A percentile compares a stretch with the other conserved stretches of the same genome.
Evolutionary conservation across 2,113 vertebrate species (phyloP).

Genomic region (Pundamilia nyererei): DNA sequence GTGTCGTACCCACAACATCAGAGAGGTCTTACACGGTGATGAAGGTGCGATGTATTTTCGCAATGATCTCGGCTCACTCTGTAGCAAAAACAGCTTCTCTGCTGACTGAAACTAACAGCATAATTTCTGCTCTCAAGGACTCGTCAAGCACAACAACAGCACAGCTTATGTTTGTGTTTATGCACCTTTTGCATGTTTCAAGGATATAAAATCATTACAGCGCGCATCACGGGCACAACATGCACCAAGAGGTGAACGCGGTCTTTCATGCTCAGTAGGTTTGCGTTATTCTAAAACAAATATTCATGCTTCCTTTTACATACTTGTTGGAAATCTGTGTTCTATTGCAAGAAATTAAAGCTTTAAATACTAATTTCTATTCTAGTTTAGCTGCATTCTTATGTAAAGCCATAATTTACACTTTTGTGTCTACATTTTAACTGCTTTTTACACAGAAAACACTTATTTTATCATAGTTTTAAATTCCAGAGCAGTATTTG

Average conservation of each 20-base stretch:
- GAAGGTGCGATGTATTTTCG: not conserved
- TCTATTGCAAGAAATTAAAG: not conserved
- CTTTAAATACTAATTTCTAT: not conserved
- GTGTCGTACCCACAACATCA: not conserved
- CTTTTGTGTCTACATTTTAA: accelerated
- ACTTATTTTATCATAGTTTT: not conserved
- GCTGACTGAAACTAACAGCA: not conserved
- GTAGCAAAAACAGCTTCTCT: not conserved
- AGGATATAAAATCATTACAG: not conserved
- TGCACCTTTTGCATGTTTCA: not conserved
- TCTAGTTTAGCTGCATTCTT: not conserved
- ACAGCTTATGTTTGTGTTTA: not conserved
- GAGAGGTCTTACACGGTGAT: not conserved
- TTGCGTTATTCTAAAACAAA: not conserved
- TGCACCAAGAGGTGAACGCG: accelerated
- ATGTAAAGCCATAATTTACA: not conserved
- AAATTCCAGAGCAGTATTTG: accelerated
- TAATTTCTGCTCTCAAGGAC: not conserved
- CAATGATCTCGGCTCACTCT: not conserved
- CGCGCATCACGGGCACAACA: accelerated
- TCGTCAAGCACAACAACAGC: accelerated
- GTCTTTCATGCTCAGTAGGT: not conserved
- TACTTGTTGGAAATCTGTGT: not conserved
- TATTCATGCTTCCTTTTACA: accelerated
- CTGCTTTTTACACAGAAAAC: not conserved